Conservation (phyloP, 2,888 invertebrate species). For the Ectropis crepuscularia region DNA sequence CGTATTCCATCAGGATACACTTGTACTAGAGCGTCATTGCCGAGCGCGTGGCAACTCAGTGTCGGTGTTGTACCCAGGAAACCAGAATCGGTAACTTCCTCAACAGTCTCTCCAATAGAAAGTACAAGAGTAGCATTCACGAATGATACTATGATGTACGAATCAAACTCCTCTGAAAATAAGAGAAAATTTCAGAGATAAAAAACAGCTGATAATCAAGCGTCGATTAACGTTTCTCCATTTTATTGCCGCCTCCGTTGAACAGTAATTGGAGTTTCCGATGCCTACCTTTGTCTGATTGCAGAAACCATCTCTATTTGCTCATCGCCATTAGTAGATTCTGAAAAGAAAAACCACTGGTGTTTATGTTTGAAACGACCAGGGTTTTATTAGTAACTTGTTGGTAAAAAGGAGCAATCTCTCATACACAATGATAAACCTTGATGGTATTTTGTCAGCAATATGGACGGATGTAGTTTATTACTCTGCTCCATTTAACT, state of each 20-base stretch:
- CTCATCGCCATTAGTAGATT: conserved; percentile 82
- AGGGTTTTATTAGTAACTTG: conserved; percentile 85
- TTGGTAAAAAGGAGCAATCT: conserved; percentile 81
- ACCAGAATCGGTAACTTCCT: conserved; percentile 99
- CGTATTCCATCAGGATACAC: conserved; percentile 99
- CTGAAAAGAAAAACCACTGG: conserved; percentile 96
- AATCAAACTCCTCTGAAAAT: conserved; percentile 98
- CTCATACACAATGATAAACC: conserved; percentile 73
- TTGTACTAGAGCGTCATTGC: conserved; percentile 99
- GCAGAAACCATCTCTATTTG: conserved; percentile 70
- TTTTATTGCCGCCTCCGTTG: conserved; percentile 60
- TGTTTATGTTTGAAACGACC: conserved; percentile 91
- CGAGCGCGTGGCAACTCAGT: conserved; percentile 98
- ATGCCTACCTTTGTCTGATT: conserved; percentile 76
- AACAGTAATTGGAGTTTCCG: conserved; percentile 54
- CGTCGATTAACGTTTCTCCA: conserved; percentile 51
- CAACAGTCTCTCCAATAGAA: conserved; percentile 99
- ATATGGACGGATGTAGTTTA: conserved; percentile 79
- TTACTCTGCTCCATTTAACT: conserved; percentile 73
- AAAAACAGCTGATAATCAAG: conserved; percentile 43
- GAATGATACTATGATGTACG: conserved; percentile 99
- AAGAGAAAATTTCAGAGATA: conserved; percentile 75
- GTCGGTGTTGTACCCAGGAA: conserved; percentile 99
- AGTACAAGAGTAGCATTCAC: conserved; percentile 98
- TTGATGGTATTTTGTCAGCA: conserved; percentile 78